Conservation (phyloP, 64 coral and sea anemone genomes). For the Pocillopora damicornis region DNA sequence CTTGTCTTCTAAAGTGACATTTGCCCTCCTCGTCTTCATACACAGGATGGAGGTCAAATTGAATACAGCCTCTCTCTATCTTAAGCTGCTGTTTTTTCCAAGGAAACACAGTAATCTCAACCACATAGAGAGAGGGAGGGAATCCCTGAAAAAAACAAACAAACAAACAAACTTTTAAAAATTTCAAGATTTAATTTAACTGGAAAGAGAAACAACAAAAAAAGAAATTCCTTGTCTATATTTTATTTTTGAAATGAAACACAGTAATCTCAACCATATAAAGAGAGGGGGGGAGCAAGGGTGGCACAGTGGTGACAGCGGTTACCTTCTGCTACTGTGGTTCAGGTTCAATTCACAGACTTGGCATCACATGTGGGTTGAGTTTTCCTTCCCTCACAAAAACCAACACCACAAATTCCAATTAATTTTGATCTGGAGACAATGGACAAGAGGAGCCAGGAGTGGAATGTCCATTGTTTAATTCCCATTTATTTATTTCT, state of each 20-base stretch:
- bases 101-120: slow-evolving; percentile 81
- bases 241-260: slow-evolving; percentile 43
- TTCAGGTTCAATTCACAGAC: background rate
- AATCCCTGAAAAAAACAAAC: slow-evolving; percentile 41
- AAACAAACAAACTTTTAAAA: background rate
- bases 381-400: no score
- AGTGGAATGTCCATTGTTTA: no score
- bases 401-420: no score
- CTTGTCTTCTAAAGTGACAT: slow-evolving; percentile 89
- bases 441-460: no score
- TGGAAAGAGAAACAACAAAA: background rate
- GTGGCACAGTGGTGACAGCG: no score
- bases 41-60: slow-evolving; percentile 67
- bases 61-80: background rate
- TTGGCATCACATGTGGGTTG: no score
- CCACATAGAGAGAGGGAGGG: slow-evolving; percentile 51
- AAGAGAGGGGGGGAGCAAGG: no score
- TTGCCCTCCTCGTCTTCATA: slow-evolving; percentile 87
- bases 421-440: no score
- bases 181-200: background rate
- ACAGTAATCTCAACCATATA: slow-evolving; percentile 84
- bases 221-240: background rate
- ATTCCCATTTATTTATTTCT: no score
- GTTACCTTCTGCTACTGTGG: background rate
- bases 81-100: slow-evolving; percentile 37